Evolutionary conservation across 1,140 invertebrate genomes (phyloP).

Genomic region (Bombus pascuorum): DNA sequence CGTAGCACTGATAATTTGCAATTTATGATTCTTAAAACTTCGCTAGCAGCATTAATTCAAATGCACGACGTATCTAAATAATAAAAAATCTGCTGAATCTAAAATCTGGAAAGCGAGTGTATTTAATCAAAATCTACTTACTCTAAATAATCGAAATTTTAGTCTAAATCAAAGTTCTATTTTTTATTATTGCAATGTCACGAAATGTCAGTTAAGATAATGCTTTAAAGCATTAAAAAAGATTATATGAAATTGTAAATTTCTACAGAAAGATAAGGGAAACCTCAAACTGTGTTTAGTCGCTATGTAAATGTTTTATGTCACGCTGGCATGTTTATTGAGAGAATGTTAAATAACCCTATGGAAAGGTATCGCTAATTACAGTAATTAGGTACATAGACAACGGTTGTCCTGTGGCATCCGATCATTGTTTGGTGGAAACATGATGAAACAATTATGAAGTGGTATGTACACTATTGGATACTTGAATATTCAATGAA

Average conservation of each 20-base stretch:
- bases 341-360: slow-evolving; percentile 12
- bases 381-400: slow-evolving; percentile 24
- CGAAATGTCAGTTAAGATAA: not conserved
- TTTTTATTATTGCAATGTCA: too few species aligned
- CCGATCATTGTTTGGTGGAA: slow-evolving; percentile 46
- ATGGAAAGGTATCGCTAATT: slow-evolving; percentile 26
- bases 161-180: too few species aligned
- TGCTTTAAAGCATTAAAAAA: not conserved
- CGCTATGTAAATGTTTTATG: not conserved
- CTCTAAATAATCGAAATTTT: too few species aligned
- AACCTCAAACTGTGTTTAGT: not conserved
- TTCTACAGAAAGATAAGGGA: not conserved
- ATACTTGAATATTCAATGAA: slow-evolving; percentile 71
- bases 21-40: too few species aligned
- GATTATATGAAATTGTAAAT: not conserved
- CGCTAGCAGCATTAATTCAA: too few species aligned
- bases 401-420: slow-evolving; percentile 24
- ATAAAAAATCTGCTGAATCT: too few species aligned
- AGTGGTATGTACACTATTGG: slow-evolving; percentile 55
- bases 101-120: too few species aligned
- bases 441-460: slow-evolving; percentile 62
- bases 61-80: too few species aligned
- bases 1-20: too few species aligned
- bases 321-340: not conserved
- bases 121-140: too few species aligned